Percentiles rank a stretch among this genome's conserved stretches.
phyloP scores from a whole-genome alignment of 2,888 invertebrate genomes.

The Amblyjoppa proteus region DNA sequence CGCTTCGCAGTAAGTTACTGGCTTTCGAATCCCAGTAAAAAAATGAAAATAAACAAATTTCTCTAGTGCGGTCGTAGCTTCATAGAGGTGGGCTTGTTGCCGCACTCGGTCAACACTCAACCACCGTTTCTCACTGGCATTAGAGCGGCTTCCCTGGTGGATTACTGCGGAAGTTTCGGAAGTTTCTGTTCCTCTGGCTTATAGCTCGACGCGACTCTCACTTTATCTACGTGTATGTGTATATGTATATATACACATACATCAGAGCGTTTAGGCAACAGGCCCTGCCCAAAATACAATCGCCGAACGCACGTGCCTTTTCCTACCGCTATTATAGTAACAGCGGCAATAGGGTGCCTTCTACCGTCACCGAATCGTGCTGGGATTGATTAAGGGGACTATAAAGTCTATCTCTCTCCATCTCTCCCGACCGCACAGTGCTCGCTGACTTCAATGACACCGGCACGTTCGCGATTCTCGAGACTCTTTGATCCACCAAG shows the following conservation, averaged over 20 bases:
- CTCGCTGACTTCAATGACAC: conserved; percentile 10
- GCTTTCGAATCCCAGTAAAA: background rate
- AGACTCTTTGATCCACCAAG: conserved; percentile 14
- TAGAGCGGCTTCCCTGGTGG: background rate
- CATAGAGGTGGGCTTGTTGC: conserved; percentile 5
- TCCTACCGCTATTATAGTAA: conserved; percentile 1
- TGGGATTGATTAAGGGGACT: conserved; percentile 52
- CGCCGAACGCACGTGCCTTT: conserved; percentile 12
- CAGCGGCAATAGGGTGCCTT: background rate
- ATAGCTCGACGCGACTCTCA: background rate
- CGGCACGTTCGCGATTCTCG: background rate
- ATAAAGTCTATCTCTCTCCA: background rate
- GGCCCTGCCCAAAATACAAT: background rate
- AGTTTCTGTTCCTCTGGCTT: conserved; percentile 17
- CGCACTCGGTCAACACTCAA: conserved; percentile 17
- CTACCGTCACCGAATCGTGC: conserved; percentile 46
- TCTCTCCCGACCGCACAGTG: background rate
- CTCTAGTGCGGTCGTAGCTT: background rate
- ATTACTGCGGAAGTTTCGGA: conserved; percentile 34
- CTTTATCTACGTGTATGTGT: background rate
- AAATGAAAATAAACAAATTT: background rate
- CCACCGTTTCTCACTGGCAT: background rate
- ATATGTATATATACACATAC: background rate
- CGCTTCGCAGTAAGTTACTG: too few relatives aligned
- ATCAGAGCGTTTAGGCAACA: background rate